Base-by-base conservation (phyloP, 2,888 invertebrate genomes). In the Sphaerophoria rueppellii region DNA sequence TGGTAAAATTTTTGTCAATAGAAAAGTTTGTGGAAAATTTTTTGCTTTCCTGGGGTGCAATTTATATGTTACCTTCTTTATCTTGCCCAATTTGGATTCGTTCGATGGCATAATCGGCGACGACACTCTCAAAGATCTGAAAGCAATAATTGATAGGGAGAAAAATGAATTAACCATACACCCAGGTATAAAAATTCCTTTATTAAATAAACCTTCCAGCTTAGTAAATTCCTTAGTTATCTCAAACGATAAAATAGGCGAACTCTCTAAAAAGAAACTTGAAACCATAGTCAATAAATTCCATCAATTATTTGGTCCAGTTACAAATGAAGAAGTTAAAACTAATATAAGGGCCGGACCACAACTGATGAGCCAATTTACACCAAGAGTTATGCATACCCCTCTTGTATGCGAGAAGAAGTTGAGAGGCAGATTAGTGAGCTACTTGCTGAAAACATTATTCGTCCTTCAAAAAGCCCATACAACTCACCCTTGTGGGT, bases 321-420 rank as follows among this genome's bases (percentile, higher is more conserved):
- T 52, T 3, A n/a, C n/a, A n/a, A n/a, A n/a, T 16, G 50, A 35
- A 4, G 14, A 35, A 4, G 65, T 52, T 0, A 65, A 32, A 52
- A 67, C 54, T 37, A 50, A 43, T 12, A 48, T 65, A 50, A 50
- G 32, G 37, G 65, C 65, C 16, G 52, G 34, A 65, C 35, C 14
- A 4, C 6, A 52, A 54, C 54, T 12, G 70, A 87, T 11, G 82
- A 86, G 6, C 90, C 90, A 0, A 88, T 90, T 1, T 88, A 88
- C 63, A 78, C 88, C 0, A 90, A 90, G 88, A 87, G 88, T 4
- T 91, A 91, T 77, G 82, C 90, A 4, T 90, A 90, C 72, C 91
- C 91, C 0, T 87, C 89, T 34, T 85, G 88, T 24, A 89, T 90
- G 87, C 86, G 89, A 73, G 43, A 65, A 14, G 91, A 90, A 86